A percentile compares a stretch with the other conserved stretches of the same genome.
phyloP scores from a whole-genome alignment of 2,888 invertebrate species.

The Drosophila barbarae region DNA sequence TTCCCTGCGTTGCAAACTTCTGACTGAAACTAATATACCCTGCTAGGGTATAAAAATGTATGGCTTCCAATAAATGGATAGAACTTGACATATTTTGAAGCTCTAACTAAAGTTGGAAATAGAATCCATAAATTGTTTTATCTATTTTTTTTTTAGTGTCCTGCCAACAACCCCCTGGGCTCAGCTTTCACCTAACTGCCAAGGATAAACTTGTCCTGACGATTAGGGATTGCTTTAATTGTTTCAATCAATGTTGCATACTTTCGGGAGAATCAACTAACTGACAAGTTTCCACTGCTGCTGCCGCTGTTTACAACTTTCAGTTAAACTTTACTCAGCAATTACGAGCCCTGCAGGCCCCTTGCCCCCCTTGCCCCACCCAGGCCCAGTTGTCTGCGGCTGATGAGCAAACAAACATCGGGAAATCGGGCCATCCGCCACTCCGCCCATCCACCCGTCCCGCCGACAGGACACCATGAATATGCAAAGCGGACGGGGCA shows the following conservation, averaged over 20 bases:
- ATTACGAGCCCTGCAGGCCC: slow-evolving; percentile 16
- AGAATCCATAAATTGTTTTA: no score
- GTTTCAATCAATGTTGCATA: slow-evolving; percentile 40
- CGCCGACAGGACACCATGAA: slow-evolving; percentile 26
- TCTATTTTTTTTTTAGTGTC: background rate
- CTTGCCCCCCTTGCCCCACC: background rate
- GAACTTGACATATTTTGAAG: no score
- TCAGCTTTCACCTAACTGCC: slow-evolving; percentile 8
- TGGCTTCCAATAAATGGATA: no score
- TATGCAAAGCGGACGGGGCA: slow-evolving; percentile 33
- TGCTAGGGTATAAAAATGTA: no score
- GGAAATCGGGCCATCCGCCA: slow-evolving; percentile 5
- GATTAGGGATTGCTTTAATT: slow-evolving; percentile 41
- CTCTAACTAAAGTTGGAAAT: no score
- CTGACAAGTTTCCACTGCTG: slow-evolving; percentile 20
- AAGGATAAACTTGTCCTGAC: slow-evolving; percentile 31
- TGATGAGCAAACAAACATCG: slow-evolving; percentile 43
- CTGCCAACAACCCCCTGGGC: background rate
- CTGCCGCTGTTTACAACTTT: slow-evolving; percentile 30
- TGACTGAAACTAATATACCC: no score
- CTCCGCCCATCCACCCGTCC: background rate
- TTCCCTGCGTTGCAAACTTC: no score
- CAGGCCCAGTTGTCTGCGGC: slow-evolving; percentile 27
- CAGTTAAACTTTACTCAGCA: slow-evolving; percentile 37
- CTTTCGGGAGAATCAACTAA: slow-evolving; percentile 32